A percentile compares a stretch with the other conserved stretches of the same genome.
Conservation (phyloP, 2,113 vertebrate species). For the Periophthalmus modestus region DNA sequence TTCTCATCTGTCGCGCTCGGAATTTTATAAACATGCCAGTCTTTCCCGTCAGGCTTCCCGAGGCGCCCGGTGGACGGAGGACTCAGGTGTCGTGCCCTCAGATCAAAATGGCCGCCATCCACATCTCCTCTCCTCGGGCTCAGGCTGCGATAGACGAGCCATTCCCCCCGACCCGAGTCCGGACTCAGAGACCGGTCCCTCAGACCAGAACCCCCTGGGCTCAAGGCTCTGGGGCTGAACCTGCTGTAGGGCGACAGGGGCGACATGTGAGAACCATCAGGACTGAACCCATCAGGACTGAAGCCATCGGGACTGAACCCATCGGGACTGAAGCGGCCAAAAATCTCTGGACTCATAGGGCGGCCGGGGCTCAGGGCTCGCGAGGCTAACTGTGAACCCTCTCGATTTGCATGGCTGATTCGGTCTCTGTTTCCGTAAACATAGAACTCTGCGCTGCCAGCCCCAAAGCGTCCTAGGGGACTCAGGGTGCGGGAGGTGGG, state of each 20-base stretch:
- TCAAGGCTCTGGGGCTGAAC: not conserved
- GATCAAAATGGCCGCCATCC: not conserved
- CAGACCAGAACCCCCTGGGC: not conserved
- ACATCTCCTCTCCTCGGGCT: not conserved
- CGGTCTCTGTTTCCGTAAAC: slow-evolving; percentile 16
- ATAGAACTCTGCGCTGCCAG: slow-evolving; percentile 9
- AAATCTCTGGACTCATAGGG: not conserved
- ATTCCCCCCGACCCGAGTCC: not conserved
- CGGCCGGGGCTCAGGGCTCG: not conserved
- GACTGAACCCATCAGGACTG: not conserved
- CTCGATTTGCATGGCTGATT: not conserved
- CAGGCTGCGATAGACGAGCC: slow-evolving; percentile 13
- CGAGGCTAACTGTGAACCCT: not conserved
- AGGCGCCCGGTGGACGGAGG: not conserved
- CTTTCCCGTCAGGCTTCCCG: not conserved
- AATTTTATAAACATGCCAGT: not conserved
- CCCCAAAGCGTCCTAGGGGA: slow-evolving; percentile 3
- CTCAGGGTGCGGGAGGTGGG: not conserved
- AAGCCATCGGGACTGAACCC: not conserved
- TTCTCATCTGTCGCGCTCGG: not conserved
- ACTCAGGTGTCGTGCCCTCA: not conserved
- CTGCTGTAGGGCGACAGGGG: not conserved
- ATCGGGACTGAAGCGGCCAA: not conserved
- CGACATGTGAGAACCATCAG: not conserved
- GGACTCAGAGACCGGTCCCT: not conserved